These are phyloP conservation scores for Idris sp. DNA, from an alignment of 1,140 invertebrate genomes.

Conservation along the genomic window DNA sequence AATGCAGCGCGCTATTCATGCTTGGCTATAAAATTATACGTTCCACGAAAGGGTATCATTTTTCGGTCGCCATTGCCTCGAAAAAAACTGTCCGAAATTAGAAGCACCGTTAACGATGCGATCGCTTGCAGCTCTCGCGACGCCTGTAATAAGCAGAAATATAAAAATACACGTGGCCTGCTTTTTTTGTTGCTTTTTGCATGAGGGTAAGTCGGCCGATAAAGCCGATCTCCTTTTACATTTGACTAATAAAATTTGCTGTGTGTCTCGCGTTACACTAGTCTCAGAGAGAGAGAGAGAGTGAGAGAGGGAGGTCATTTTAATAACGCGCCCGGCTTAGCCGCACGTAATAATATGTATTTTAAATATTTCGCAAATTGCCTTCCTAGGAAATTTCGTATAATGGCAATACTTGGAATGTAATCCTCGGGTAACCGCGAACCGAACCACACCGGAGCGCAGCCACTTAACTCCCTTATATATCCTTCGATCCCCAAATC, in stretches of 20 bases:
- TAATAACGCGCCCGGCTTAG: constrained; percentile 72
- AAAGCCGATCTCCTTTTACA: constrained; percentile 44
- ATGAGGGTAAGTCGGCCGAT: constrained; percentile 1
- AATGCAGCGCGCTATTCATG: constrained; percentile 22
- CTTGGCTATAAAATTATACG: constrained; percentile 33
- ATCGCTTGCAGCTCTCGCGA: constrained; percentile 17
- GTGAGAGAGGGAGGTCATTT: constrained; percentile 74
- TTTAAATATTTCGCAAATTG: constrained; percentile 79
- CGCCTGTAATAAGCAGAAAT: constrained; percentile 32
- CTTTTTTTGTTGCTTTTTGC: too few relatives aligned
- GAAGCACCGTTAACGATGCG: constrained; percentile 24
- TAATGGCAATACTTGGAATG: constrained; percentile 77
- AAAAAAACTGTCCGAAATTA: constrained; percentile 35
- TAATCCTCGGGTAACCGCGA: constrained; percentile 71
- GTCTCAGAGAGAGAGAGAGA: too few relatives aligned
- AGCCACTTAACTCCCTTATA: constrained; percentile 66
- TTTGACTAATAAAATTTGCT: constrained; percentile 22
- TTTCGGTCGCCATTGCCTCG: constrained; percentile 32
- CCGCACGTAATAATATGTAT: constrained; percentile 74
- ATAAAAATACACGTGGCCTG: constrained; percentile 34
- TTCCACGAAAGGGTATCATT: constrained; percentile 43
- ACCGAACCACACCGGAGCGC: constrained; percentile 67
- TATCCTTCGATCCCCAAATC: constrained; percentile 58
- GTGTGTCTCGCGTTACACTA: constrained; percentile 50
- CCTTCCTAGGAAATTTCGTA: constrained; percentile 75